phyloP scores from a whole-genome alignment of 2,797 vertebrate genomes.

The Lagocephalus sceleratus region DNA sequence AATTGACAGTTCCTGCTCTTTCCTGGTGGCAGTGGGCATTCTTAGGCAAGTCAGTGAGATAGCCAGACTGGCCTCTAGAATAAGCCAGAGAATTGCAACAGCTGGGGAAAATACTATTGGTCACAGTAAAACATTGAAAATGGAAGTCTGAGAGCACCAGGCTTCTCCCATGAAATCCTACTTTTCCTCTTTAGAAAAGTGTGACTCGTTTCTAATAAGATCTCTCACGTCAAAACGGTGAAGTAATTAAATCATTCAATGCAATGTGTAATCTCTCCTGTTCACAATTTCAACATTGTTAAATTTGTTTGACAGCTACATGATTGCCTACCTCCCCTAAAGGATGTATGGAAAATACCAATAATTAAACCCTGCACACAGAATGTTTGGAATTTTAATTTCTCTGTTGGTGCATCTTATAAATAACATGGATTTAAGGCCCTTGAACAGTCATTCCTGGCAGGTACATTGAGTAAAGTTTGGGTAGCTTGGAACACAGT shows the following conservation, averaged over 20 bases:
- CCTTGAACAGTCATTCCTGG: no score
- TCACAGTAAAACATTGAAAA: slow-evolving; percentile 71
- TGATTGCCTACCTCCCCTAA: slow-evolving; percentile 41
- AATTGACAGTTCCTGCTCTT: slow-evolving; percentile 65
- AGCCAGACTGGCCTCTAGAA: slow-evolving; percentile 59
- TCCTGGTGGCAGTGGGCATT: slow-evolving; percentile 68
- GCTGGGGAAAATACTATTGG: slow-evolving; percentile 72
- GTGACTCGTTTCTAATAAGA: slow-evolving; percentile 58
- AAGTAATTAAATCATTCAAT: slow-evolving; percentile 58
- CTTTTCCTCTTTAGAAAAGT: slow-evolving; percentile 52
- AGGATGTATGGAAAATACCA: slow-evolving; percentile 39
- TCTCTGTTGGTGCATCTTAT: no score
- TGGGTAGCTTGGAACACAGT: no score
- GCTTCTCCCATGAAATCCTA: slow-evolving; percentile 60
- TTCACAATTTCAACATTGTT: no score
- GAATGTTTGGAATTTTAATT: slow-evolving; percentile 14
- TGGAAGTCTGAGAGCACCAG: slow-evolving; percentile 52
- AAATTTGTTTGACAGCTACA: slow-evolving; percentile 51
- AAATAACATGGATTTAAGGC: no score
- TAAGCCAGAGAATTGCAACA: slow-evolving; percentile 70
- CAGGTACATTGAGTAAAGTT: no score
- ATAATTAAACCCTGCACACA: slow-evolving; percentile 52
- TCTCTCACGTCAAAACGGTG: slow-evolving; percentile 43
- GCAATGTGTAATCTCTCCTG: slow-evolving; percentile 15
- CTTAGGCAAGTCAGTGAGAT: slow-evolving; percentile 70